A percentile compares a stretch with the other conserved stretches of the same genome.
phyloP scores from a whole-genome alignment of 2,888 invertebrate genomes.

The Sisyra nigra region DNA sequence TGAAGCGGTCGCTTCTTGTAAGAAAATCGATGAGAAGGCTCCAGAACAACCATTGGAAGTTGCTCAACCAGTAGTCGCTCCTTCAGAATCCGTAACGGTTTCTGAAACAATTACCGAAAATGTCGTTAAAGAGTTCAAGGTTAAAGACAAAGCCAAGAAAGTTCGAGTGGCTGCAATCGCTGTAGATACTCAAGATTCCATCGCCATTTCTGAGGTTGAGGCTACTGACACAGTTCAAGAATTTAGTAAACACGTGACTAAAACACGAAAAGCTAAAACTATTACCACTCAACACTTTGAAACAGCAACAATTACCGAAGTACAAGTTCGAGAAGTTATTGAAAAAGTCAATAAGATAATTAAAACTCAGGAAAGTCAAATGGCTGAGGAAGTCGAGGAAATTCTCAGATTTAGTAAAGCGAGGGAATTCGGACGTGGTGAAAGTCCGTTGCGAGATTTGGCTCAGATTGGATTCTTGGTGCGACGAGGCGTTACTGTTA shows the following conservation, averaged over 20 bases:
- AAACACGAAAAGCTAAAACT: conserved; percentile 8
- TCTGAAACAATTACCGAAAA: conserved; percentile 40
- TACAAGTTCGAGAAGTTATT: conserved; percentile 25
- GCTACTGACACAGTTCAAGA: conserved; percentile 34
- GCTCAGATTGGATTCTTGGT: conserved; percentile 69
- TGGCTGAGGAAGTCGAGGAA: conserved; percentile 60
- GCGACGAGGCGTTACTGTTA: conserved; percentile 55
- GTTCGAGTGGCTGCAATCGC: conserved; percentile 28
- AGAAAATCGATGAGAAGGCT: conserved; percentile 40
- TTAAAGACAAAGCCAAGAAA: conserved; percentile 12
- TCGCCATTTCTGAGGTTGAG: conserved; percentile 38
- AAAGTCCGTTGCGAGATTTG: conserved; percentile 60
- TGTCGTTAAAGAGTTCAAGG: conserved; percentile 24
- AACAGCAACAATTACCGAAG: conserved; percentile 9
- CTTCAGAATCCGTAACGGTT: conserved; percentile 39
- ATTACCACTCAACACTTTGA: conserved; percentile 8
- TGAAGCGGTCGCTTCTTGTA: conserved; percentile 42
- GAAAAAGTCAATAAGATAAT: conserved; percentile 37
- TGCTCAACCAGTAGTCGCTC: conserved; percentile 32
- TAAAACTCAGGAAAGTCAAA: conserved; percentile 36
- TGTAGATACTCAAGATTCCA: conserved; percentile 37
- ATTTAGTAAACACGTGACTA: conserved; percentile 14
- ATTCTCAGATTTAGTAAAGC: conserved; percentile 56
- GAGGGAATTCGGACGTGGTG: conserved; percentile 66
- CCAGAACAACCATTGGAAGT: conserved; percentile 26